Conservation (phyloP, 2,888 invertebrate genomes). For the Caenorhabditis japonica region DNA sequence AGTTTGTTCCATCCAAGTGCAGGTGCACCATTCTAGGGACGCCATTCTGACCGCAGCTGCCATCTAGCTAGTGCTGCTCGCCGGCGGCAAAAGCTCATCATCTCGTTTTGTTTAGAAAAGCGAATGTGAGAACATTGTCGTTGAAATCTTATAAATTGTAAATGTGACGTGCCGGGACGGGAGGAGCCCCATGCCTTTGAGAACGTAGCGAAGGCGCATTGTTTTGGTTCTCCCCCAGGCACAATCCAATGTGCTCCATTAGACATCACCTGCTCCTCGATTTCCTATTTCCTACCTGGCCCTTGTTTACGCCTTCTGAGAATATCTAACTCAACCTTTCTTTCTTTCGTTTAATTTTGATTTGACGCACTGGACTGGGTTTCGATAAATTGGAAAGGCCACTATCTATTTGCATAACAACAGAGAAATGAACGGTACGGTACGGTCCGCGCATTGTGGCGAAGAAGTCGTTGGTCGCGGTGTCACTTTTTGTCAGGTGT, state of each 20-base stretch:
- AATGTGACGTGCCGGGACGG: slow-evolving; percentile 48
- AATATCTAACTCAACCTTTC: too few relatives aligned
- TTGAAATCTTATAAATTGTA: slow-evolving; percentile 52
- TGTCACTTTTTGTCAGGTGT: slow-evolving; percentile 53
- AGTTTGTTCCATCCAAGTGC: slow-evolving; percentile 18
- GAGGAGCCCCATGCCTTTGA: slow-evolving; percentile 14
- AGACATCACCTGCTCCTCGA: slow-evolving; percentile 45
- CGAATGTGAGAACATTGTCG: slow-evolving; percentile 49
- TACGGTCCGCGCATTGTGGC: slow-evolving; percentile 36
- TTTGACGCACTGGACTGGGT: too few relatives aligned
- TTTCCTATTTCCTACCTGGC: slow-evolving; percentile 16
- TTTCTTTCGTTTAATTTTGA: too few relatives aligned
- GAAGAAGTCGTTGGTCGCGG: slow-evolving; percentile 20
- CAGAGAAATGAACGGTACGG: neutral
- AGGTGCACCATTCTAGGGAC: slow-evolving; percentile 37
- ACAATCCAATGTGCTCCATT: slow-evolving; percentile 42
- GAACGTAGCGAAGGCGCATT: too few relatives aligned
- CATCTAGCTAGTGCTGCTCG: too few relatives aligned
- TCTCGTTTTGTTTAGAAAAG: slow-evolving; percentile 49
- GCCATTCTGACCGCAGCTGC: slow-evolving; percentile 1
- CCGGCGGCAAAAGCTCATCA: slow-evolving; percentile 18
- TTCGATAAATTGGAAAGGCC: too few relatives aligned
- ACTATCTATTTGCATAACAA: slow-evolving; percentile 46
- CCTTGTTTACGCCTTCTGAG: slow-evolving; percentile 37
- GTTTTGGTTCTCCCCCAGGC: slow-evolving; percentile 31